Base-by-base conservation (phyloP, 2,888 invertebrate species). In the Drosophila neutralis region DNA sequence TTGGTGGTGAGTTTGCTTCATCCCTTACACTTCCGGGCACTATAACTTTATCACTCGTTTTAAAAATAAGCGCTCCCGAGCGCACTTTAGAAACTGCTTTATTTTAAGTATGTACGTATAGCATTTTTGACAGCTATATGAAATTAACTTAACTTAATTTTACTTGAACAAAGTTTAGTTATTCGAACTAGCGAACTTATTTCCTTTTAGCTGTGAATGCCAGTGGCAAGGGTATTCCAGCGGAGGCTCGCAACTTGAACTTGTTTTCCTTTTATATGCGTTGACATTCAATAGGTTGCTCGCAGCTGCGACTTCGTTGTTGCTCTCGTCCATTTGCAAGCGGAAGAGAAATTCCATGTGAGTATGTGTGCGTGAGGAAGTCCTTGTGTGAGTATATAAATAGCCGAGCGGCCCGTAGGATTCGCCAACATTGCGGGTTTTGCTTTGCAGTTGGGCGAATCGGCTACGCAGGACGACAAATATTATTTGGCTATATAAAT, bases 231-330 rank as follows among this genome's bases (percentile, higher is more conserved):
- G 35, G 80, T 58, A 67, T 76, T 51, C 11, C 2, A 6, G 18
- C 1, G 1, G 29, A 15, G 21, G 21, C n/a, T 11, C 1, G 49
- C 10, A 13, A 2, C 1, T 38, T n/a, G 49, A 29, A 21, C 27
- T 51, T 29, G 15, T 24, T 35, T 59, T 56, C 35, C 61, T 66
- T 84, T 40, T n/a, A 38, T 57, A 78, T 80, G 78, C 78, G 83
- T 78, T 86, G 87, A 67, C 74, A 80, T 86, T 89, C 89, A 83
- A 76, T 89, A 71, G 89, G 69, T 72, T 63, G 69, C 38, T 57
- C 40, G 38, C 40, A 57, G 57, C 64, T 53, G 66, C 45, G 18
- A 57, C 51, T 74, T 57, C 76, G 56, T 51, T 51, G 56, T 48
- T 52, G 61, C 33, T 52, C 53, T 65, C 77, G 48, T 64, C 36